Evolutionary conservation across 2,888 invertebrate species (phyloP).

Genomic region (Scaptomyza tumidula): DNA sequence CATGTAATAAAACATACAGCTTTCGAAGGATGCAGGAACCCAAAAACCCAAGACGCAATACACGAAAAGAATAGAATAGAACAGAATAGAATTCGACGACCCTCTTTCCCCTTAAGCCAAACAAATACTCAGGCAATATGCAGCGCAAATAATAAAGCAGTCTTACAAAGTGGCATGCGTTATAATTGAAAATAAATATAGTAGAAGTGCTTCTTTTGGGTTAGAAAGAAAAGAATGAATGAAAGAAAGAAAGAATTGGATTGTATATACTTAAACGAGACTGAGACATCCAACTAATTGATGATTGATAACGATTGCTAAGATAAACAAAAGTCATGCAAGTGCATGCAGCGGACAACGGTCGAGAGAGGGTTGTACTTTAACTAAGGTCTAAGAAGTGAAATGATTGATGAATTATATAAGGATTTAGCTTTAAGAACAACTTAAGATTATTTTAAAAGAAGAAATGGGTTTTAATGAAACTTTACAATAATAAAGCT

Average conservation of each 20-base stretch:
- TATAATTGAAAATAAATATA: constrained; percentile 76
- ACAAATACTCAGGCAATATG: constrained; percentile 36
- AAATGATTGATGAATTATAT: no score
- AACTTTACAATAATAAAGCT: no score
- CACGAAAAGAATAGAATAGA: constrained; percentile 23
- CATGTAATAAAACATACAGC: constrained; percentile 64
- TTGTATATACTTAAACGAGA: constrained; percentile 17
- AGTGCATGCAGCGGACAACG: background rate
- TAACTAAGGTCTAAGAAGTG: no score
- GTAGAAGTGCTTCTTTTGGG: background rate
- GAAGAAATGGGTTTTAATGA: no score
- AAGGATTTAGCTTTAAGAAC: no score
- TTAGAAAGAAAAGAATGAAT: background rate
- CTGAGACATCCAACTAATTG: constrained; percentile 59
- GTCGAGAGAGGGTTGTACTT: background rate
- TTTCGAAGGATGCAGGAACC: constrained; percentile 39
- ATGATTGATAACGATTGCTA: constrained; percentile 48
- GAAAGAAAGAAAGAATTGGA: constrained; percentile 4
- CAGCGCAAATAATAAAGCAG: constrained; percentile 65
- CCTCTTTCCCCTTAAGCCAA: no score
- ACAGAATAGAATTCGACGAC: constrained; percentile 1
- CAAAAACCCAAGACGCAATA: constrained; percentile 6
- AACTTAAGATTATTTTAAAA: no score
- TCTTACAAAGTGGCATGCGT: constrained; percentile 67
- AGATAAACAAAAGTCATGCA: constrained; percentile 21